Evolutionary conservation across 2,113 vertebrate species (phyloP).

Genomic region (Tragelaphus buxtoni): DNA sequence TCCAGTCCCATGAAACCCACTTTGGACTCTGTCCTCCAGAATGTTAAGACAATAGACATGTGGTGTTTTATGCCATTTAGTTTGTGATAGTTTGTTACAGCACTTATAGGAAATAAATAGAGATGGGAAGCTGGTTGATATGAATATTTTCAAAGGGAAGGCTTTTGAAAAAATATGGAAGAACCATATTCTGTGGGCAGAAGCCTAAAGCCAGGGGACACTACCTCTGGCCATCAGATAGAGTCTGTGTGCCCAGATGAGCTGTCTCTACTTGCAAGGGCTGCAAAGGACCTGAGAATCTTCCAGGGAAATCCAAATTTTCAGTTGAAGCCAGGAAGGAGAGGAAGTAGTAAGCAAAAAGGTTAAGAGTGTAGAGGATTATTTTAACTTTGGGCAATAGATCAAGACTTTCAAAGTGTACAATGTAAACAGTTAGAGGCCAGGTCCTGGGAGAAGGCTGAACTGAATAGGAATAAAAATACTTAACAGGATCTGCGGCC

Average conservation of each 20-base stretch:
- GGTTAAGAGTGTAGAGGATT: neutral
- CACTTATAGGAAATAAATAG: neutral
- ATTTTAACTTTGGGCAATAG: conserved; percentile 9
- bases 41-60: neutral
- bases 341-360: neutral
- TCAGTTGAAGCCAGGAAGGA: neutral
- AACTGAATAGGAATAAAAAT: neutral
- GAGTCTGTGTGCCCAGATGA: neutral
- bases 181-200: neutral
- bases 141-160: neutral
- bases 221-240: too few species aligned
- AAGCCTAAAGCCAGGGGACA: neutral
- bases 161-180: neutral
- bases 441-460: neutral
- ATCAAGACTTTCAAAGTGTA: conserved; percentile 18
- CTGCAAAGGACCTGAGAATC: neutral
- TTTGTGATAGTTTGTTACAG: neutral
- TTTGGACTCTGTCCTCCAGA: neutral
- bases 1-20: neutral
- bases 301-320: neutral
- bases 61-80: neutral
- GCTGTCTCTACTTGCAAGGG: neutral
- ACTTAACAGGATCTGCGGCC: neutral
- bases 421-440: neutral
- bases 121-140: neutral